Percentiles rank a stretch among this genome's conserved stretches.
These are phyloP conservation scores for Melopsittacus undulatus DNA, from an alignment of 2,797 vertebrate species.

Conservation along the genomic window DNA sequence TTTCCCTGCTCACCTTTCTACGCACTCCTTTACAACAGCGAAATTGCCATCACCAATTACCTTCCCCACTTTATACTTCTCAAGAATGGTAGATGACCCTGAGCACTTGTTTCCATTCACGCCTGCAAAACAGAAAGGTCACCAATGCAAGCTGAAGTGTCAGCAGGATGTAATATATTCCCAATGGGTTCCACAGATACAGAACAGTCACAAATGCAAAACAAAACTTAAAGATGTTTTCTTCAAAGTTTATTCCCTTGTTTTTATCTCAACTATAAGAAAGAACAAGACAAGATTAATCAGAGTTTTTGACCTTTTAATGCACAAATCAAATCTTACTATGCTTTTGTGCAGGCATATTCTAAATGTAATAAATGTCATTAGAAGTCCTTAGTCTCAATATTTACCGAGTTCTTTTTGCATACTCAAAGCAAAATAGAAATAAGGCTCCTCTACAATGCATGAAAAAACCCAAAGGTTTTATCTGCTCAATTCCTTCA, in stretches of 20 bases:
- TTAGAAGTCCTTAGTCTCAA: neutral
- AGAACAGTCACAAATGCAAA: neutral
- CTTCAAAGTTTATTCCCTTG: neutral
- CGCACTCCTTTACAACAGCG: slow-evolving; percentile 94
- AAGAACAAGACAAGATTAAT: neutral
- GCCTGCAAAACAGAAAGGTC: slow-evolving; percentile 61
- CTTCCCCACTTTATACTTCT: slow-evolving; percentile 94
- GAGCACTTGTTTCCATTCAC: slow-evolving; percentile 89
- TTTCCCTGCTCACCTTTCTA: slow-evolving; percentile 85
- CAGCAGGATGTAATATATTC: neutral
- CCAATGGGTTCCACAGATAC: neutral
- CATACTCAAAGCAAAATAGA: neutral
- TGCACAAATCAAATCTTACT: neutral
- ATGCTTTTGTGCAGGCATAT: neutral
- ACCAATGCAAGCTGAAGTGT: neutral
- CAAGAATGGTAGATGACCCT: slow-evolving; percentile 82
- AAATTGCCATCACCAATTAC: slow-evolving; percentile 98
- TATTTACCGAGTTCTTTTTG: neutral
- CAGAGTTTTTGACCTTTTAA: neutral
- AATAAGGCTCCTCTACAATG: neutral
- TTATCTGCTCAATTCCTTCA: neutral
- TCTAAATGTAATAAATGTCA: neutral
- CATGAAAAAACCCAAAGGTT: neutral
- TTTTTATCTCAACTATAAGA: neutral
- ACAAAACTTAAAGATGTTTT: neutral